Conservation (phyloP, 2,888 invertebrate genomes). For the Cacoxenus indagator region DNA sequence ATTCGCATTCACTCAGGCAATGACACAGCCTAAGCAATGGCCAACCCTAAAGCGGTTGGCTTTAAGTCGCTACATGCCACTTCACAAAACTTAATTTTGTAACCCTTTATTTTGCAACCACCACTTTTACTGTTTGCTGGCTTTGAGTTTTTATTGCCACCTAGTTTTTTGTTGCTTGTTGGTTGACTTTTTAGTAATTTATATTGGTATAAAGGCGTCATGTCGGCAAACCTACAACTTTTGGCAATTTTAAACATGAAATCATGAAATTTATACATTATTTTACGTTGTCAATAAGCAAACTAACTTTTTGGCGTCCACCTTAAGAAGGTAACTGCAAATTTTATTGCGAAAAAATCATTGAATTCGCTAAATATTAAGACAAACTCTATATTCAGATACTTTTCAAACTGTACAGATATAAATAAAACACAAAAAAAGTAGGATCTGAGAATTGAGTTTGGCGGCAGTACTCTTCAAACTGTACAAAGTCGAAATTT, state of each 20-base stretch:
- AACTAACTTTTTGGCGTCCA: conserved; percentile 21
- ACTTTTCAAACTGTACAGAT: no score
- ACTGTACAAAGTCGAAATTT: conserved; percentile 50
- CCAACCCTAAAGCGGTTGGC: not conserved
- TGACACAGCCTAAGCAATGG: no score
- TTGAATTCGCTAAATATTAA: conserved; percentile 29
- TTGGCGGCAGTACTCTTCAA: no score
- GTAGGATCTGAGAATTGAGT: no score
- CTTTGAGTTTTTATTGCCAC: conserved; percentile 43
- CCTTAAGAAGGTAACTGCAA: no score
- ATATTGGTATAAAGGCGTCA: conserved; percentile 60
- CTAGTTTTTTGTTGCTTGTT: not conserved
- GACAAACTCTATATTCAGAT: conserved; percentile 25
- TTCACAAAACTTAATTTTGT: conserved; percentile 43
- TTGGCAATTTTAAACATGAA: conserved; percentile 5
- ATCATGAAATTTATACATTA: conserved; percentile 29
- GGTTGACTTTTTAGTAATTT: conserved; percentile 48
- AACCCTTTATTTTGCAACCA: conserved; percentile 34
- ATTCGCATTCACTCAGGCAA: not conserved
- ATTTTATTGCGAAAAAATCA: no score
- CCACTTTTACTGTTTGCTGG: conserved; percentile 40
- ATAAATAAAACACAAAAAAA: conserved; percentile 24
- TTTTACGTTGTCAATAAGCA: conserved; percentile 55
- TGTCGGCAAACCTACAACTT: conserved; percentile 54
- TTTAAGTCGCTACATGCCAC: not conserved